A percentile compares a stretch with the other conserved stretches of the same genome.
These are phyloP conservation scores for Sphyrna mokarran DNA, from an alignment of 2,113 vertebrate species.

Conservation along the genomic window DNA sequence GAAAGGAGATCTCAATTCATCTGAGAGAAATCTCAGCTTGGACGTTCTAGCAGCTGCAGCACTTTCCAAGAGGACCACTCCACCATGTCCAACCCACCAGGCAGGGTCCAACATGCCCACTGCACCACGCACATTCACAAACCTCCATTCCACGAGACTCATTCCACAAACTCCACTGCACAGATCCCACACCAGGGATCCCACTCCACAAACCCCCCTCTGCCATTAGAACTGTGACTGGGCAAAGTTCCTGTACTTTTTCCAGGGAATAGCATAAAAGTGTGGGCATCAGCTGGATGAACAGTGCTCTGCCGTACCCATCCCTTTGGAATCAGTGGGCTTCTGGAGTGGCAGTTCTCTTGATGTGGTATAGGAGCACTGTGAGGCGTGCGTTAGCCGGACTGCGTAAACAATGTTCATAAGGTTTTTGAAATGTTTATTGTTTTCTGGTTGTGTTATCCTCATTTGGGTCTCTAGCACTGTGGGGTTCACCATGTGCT, in stretches of 20 bases:
- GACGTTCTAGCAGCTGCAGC: neutral
- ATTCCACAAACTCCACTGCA: no score
- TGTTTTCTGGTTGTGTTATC: neutral
- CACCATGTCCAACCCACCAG: no score
- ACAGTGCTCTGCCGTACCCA: neutral
- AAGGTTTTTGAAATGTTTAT: neutral
- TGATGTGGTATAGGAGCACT: neutral
- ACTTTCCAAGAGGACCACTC: neutral
- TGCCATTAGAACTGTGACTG: neutral
- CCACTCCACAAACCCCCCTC: neutral
- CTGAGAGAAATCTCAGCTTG: neutral
- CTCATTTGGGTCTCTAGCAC: neutral
- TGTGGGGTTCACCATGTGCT: neutral
- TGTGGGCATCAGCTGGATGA: neutral
- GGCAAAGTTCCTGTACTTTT: neutral
- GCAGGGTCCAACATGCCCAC: neutral
- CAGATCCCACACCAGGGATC: no score
- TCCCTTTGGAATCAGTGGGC: neutral
- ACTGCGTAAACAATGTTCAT: neutral
- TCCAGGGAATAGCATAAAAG: neutral
- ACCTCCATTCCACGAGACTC: no score
- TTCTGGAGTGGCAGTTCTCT: neutral
- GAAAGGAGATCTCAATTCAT: neutral
- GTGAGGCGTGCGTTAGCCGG: neutral
- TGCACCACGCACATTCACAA: no score